phyloP scores from a whole-genome alignment of 2,797 vertebrate species.

The Myiotriccus ornatus region DNA sequence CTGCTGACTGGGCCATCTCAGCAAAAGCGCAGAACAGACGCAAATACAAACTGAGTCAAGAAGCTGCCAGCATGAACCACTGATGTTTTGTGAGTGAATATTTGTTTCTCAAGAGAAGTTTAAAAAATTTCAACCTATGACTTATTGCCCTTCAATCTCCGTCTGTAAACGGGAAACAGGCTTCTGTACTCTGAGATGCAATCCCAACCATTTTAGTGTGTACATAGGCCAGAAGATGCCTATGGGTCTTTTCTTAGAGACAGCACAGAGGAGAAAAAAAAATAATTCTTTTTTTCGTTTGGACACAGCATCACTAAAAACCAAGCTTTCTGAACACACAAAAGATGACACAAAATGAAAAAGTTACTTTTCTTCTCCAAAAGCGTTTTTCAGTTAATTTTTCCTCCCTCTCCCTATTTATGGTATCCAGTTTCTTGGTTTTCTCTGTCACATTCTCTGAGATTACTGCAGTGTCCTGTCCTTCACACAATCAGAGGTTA shows the following conservation, averaged over 20 bases:
- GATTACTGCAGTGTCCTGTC: not conserved
- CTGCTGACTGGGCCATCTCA: not conserved
- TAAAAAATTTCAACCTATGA: not conserved
- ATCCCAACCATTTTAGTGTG: not conserved
- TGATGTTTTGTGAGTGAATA: not conserved
- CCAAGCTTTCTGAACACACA: not conserved
- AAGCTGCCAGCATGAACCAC: not conserved
- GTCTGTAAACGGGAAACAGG: not conserved
- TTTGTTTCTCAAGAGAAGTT: not conserved
- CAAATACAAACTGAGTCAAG: not conserved
- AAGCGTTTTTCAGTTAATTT: not conserved
- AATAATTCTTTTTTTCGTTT: not conserved
- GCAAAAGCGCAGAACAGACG: not conserved
- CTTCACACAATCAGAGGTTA: constrained; percentile 4
- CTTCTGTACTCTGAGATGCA: not conserved
- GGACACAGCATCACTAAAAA: not conserved
- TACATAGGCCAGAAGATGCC: not conserved
- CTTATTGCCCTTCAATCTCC: not conserved
- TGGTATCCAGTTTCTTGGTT: not conserved
- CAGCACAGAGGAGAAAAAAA: not conserved
- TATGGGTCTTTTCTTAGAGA: not conserved
- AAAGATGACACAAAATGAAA: not conserved
- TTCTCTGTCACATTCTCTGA: not conserved
- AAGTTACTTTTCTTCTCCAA: not conserved
- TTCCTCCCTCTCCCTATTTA: not conserved